Base-by-base conservation (phyloP, 2,888 invertebrate genomes). In the Eilema caniola region DNA sequence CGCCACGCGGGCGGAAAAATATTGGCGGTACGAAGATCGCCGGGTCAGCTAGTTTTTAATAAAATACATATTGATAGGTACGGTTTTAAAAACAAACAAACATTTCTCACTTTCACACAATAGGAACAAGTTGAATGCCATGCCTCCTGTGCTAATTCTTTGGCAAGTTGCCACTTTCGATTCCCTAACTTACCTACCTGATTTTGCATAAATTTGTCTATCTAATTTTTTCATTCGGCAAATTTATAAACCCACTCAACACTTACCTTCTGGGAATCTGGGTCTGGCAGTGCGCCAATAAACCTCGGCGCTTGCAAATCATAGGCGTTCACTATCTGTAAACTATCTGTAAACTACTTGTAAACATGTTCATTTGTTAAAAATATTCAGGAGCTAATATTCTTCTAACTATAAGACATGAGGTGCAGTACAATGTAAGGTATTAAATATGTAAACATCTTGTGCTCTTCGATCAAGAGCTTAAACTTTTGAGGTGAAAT, bases 231-330 rank as follows among this genome's bases (percentile, higher is more conserved):
- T 83, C 82, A 83, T 83, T 81, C 75, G 75, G 64, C 71, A 74
- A 76, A 75, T 79, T 81, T 76, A 76, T 79, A 80, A 76, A 76
- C 77, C 78, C 80, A 79, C 77, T 83, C 75, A 73, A 78, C 82
- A 79, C 64, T 74, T 61, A 76, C 76, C 81, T 78, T 78, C 65
- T 71, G 70, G 74, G 70, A 74, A 67, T 83, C 73, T 77, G 70
- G 78, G 78, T 65, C 69, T 86, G 86, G 86, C 86, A 53, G 20
- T 0, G 37, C 23, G 86, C 86, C 86, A 86, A n/a, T n/a, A n/a
- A 81, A 56, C 66, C 62, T 57, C 61, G 62, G 72, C 77, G 72
- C 71, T 76, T 80, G 83, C 84, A 85, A 86, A 86, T 86, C 86
- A 86, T 85, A 71, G 69, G 63, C 68, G 72, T 66, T 77, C 73